Evolutionary conservation across 2,113 vertebrate species (phyloP).

Genomic region (Silurus glanis): DNA sequence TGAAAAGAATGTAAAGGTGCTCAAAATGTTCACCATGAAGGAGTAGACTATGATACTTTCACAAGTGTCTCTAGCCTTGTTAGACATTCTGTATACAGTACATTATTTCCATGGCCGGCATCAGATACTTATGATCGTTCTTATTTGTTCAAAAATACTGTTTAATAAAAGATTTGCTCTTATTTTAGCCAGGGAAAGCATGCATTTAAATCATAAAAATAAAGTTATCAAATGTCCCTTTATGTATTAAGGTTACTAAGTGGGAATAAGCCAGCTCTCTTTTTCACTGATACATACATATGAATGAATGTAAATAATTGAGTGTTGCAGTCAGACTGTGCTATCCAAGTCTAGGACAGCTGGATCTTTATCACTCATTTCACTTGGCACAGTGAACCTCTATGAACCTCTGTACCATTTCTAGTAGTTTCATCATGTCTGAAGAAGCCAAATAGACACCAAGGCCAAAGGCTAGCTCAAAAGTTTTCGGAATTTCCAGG

Average conservation of each 20-base stretch:
- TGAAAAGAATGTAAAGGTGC: background rate
- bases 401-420: background rate
- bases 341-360: background rate
- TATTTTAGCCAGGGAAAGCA: background rate
- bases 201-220: background rate
- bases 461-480: background rate
- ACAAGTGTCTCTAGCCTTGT: background rate
- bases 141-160: background rate
- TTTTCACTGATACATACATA: background rate
- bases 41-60: background rate
- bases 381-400: background rate
- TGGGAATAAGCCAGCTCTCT: background rate
- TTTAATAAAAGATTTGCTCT: background rate
- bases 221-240: background rate
- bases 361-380: background rate
- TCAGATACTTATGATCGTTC: background rate
- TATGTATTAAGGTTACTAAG: background rate
- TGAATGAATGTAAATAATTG: background rate
- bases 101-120: background rate
- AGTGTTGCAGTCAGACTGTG: background rate
- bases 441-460: background rate
- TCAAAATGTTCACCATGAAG: background rate
- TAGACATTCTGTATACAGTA: background rate
- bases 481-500: background rate
- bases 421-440: slow-evolving; percentile 2